Percentiles rank a stretch among this genome's conserved stretches.
phyloP scores from a whole-genome alignment of 2,113 vertebrate species.

The Pomatorhinus ruficollis region DNA sequence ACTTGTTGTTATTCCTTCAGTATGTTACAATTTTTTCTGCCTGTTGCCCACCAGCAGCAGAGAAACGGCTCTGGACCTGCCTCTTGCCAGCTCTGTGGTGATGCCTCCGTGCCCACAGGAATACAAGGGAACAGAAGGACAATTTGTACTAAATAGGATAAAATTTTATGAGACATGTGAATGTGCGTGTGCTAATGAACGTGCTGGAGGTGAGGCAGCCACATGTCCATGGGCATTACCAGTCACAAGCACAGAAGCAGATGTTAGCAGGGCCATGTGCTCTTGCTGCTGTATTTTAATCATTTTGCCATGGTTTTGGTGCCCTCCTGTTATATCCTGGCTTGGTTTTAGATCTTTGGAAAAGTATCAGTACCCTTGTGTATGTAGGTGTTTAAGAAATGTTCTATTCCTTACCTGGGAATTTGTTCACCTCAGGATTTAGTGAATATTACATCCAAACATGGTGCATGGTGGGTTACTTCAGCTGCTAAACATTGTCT shows the following conservation, averaged over 20 bases:
- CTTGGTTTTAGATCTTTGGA: neutral
- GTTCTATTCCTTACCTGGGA: slow-evolving; percentile 17
- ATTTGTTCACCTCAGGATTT: slow-evolving; percentile 48
- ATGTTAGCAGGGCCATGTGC: accelerated
- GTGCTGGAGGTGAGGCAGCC: neutral
- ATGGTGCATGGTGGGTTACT: slow-evolving; percentile 26
- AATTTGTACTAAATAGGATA: neutral
- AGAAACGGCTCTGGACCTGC: neutral
- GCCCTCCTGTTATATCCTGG: neutral
- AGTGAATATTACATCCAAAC: neutral
- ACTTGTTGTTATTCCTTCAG: neutral
- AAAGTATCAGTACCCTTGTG: neutral
- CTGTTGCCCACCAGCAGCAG: accelerated
- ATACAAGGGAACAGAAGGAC: neutral
- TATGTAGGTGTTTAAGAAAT: slow-evolving; percentile 37
- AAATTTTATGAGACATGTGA: accelerated
- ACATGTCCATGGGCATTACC: accelerated
- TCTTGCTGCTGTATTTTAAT: neutral
- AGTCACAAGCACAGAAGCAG: accelerated
- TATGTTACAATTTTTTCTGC: neutral
- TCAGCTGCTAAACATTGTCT: slow-evolving; percentile 9
- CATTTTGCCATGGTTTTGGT: neutral
- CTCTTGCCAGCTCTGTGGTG: accelerated
- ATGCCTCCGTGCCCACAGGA: accelerated
- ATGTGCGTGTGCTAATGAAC: neutral